Evolutionary conservation across 2,888 invertebrate species (phyloP).

Genomic region (Belgica antarctica): DNA sequence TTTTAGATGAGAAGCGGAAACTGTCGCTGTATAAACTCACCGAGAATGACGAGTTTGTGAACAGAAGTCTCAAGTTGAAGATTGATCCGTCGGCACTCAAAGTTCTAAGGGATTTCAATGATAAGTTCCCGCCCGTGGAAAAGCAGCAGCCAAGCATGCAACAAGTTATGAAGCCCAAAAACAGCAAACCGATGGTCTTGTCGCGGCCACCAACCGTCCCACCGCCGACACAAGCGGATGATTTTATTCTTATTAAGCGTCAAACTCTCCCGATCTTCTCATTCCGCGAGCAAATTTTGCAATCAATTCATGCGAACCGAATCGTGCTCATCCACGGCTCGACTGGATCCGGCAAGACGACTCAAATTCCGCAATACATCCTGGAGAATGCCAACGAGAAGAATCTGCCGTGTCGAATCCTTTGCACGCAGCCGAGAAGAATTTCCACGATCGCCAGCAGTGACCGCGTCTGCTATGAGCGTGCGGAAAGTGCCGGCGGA

Average conservation of each 20-base stretch:
- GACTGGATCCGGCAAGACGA: constrained; percentile 93
- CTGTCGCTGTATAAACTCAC: constrained; percentile 68
- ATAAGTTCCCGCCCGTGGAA: neutral
- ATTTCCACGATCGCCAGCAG: constrained; percentile 88
- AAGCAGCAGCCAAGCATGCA: neutral
- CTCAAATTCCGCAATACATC: constrained; percentile 91
- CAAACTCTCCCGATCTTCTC: constrained; percentile 66
- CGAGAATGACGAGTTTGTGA: constrained; percentile 66
- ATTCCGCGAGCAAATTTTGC: constrained; percentile 65
- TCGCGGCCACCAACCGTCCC: neutral
- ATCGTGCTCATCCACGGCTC: constrained; percentile 76
- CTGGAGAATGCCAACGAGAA: constrained; percentile 68
- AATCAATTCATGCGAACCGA: constrained; percentile 65
- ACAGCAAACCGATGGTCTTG: neutral
- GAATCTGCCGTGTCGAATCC: constrained; percentile 71
- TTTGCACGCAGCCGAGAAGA: constrained; percentile 91
- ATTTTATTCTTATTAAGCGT: constrained; percentile 60
- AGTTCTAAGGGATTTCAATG: neutral
- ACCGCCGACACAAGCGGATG: constrained; percentile 54
- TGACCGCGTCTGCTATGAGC: constrained; percentile 74
- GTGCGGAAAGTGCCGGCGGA: constrained; percentile 65
- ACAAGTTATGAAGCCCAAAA: neutral
- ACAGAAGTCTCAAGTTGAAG: constrained; percentile 50
- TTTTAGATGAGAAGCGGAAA: constrained; percentile 64
- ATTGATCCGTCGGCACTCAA: neutral